Evolutionary conservation across 2,797 vertebrate genomes (phyloP).

Genomic region (Acanthiza pusilla): DNA sequence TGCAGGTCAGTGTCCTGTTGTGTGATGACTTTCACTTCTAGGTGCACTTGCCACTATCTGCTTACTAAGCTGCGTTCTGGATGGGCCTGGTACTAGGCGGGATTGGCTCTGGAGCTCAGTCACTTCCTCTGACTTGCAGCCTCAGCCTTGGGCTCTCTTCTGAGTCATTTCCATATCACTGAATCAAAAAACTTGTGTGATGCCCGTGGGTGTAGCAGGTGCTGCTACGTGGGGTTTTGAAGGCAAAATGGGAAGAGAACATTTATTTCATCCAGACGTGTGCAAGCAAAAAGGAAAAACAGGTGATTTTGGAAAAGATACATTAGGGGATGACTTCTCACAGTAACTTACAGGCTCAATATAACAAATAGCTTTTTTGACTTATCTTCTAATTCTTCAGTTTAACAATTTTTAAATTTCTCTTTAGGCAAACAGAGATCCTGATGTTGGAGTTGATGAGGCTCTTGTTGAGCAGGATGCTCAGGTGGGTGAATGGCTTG

Average conservation of each 20-base stretch:
- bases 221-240: accelerated
- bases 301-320: not conserved
- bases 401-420: not conserved
- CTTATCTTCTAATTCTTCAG: not conserved
- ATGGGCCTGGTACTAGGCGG: not conserved
- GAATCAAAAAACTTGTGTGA: not conserved
- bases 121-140: not conserved
- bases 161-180: not conserved
- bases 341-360: not conserved
- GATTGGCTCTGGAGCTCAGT: not conserved
- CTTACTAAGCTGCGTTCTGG: not conserved
- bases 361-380: not conserved
- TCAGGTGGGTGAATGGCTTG: conserved; percentile 77
- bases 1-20: conserved; percentile 80
- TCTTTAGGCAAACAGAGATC: conserved; percentile 81
- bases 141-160: not conserved
- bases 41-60: accelerated
- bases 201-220: not conserved
- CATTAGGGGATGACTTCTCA: not conserved
- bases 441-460: conserved; percentile 73
- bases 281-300: not conserved
- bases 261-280: not conserved
- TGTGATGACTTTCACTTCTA: not conserved
- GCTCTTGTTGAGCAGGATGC: conserved; percentile 86
- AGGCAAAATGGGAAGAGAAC: not conserved